These are phyloP conservation scores for Pristionchus maxplancki DNA, from an alignment of 2,888 invertebrate genomes.

Conservation along the genomic window DNA sequence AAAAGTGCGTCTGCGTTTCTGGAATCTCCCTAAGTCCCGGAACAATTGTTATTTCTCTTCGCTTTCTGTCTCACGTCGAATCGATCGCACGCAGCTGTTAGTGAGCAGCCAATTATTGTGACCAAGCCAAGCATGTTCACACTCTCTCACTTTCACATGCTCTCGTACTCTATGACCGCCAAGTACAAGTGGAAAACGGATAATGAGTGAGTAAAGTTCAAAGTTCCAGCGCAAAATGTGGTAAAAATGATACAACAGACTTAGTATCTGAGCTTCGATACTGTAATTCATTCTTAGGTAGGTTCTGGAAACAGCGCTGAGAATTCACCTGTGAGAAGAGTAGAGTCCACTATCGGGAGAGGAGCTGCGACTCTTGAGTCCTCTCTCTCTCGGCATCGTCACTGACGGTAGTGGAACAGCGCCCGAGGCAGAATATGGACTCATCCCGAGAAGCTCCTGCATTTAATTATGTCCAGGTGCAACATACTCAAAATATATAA, in stretches of 20 bases:
- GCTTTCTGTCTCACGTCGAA: not conserved
- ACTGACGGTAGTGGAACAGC: not conserved
- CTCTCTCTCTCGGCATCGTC: not conserved
- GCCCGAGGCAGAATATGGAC: slow-evolving; percentile 18
- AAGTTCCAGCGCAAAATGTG: not conserved
- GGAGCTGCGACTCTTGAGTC: slow-evolving; percentile 53
- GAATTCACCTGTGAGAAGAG: slow-evolving; percentile 52
- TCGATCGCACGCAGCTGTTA: not conserved
- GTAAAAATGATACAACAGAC: not conserved
- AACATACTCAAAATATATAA: not conserved
- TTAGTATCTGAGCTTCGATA: not conserved
- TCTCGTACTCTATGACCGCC: not conserved
- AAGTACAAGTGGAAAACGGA: not conserved
- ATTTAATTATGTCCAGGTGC: not conserved
- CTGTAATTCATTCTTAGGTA: not conserved
- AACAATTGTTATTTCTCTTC: not conserved
- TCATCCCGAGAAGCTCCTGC: slow-evolving; percentile 46
- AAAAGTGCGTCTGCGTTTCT: no score
- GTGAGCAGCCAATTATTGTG: not conserved
- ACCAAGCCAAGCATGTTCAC: not conserved
- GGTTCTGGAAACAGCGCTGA: not conserved
- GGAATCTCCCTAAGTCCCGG: not conserved
- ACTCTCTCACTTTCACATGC: not conserved
- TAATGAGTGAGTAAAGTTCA: no score
- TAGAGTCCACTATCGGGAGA: slow-evolving; percentile 55